Evolutionary conservation across 2,797 vertebrate species (phyloP), one percentile per base, ranked within the genome.

Genomic region (Phaenicophaeus curvirostris): DNA sequence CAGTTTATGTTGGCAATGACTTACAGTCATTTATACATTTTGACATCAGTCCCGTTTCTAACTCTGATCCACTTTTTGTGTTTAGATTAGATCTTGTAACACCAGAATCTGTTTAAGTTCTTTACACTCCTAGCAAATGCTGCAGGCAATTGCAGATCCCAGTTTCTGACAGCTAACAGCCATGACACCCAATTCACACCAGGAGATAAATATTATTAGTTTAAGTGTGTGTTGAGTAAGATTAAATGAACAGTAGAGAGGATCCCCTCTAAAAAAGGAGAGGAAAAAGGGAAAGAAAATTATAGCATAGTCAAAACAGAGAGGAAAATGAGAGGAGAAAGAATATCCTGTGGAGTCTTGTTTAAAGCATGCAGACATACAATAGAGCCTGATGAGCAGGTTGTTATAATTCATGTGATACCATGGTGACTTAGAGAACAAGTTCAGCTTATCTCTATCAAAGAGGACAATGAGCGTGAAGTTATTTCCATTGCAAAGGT

Each of bases 161-260:
- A 28, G 20, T 37, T 80, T 80, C 51, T 86, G 57, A 33, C 23
- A 61, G 5, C 11, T 61, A 62, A n/a, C 0, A 6, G 5, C n/a
- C 6, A 2, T 41, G 37, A 15, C 9, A 39, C 2, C 5, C 10
- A 71, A 8, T 1, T 1, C 7, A 77, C 8, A 42, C 2, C 7
- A 16, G 23, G 24, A 62, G 15, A 37, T 46, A 79, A 82, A 75
- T n/a, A n/a, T n/a, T 4, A 27, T 2, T 51, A 6, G 37, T 55
- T 74, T 77, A 41, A 44, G 17, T 1, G 1, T 8, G 8, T 46
- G 9, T 71, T 67, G 41, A 74, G 21, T 27, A 87, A 77, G 8
- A 53, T 25, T 30, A 61, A 68, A 76, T 12, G 3, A 58, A 58
- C 2, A n/a, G 8, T 19, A n/a, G 74, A 78, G 21, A 74, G 5